Evolutionary conservation across 2,797 vertebrate species (phyloP).

Genomic region (Lophura swinhoii): DNA sequence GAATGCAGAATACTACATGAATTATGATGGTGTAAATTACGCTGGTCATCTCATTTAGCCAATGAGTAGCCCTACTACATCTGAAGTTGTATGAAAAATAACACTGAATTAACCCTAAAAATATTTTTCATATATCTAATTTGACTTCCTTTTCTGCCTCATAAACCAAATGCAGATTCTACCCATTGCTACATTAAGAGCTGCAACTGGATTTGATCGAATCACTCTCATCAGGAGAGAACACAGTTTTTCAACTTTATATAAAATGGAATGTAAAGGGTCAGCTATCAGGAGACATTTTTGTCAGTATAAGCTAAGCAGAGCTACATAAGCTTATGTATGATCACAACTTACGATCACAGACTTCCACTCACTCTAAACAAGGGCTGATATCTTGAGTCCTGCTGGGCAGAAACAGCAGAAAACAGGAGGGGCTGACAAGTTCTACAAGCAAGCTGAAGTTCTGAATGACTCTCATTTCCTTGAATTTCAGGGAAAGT

Average conservation of each 20-base stretch:
- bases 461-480: background rate
- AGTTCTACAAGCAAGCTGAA: background rate
- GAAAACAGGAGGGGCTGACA: background rate
- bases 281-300: background rate
- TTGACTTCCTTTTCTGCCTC: background rate
- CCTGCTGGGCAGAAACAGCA: background rate
- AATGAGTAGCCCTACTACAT: background rate
- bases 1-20: background rate
- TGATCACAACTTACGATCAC: background rate
- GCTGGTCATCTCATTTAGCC: background rate
- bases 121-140: background rate
- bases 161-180: background rate
- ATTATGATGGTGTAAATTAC: background rate
- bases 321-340: background rate
- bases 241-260: background rate
- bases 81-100: background rate
- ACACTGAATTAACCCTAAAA: background rate
- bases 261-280: background rate
- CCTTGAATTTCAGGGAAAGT: background rate
- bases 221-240: background rate
- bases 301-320: background rate
- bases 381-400: background rate
- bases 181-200: background rate
- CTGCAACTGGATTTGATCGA: background rate
- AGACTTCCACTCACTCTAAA: background rate